Conservation (phyloP, 1,140 invertebrate species). For the Stegodyphus mimosarum region DNA sequence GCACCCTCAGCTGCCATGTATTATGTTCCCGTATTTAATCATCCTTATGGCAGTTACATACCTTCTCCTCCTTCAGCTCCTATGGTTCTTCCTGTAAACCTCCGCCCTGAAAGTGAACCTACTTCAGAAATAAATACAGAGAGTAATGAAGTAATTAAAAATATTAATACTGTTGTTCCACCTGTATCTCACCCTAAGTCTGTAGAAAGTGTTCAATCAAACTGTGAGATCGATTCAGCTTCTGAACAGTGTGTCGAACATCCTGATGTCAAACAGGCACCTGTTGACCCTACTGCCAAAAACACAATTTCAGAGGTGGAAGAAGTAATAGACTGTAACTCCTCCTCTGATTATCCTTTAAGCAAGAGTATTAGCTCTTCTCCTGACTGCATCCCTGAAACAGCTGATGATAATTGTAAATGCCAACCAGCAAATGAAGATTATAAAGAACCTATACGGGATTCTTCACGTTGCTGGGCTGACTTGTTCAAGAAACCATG, state of each 20-base stretch:
- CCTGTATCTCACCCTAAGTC: neutral
- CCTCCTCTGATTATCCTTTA: slow-evolving; percentile 35
- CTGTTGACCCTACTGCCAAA: slow-evolving; percentile 35
- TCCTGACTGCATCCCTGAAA: slow-evolving; percentile 34
- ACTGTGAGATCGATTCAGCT: slow-evolving; percentile 1
- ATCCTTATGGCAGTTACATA: slow-evolving; percentile 48
- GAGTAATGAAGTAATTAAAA: neutral
- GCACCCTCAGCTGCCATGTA: slow-evolving; percentile 53
- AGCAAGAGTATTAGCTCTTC: slow-evolving; percentile 35
- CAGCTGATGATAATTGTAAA: slow-evolving; percentile 11
- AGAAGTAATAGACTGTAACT: slow-evolving; percentile 37
- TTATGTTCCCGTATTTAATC: slow-evolving; percentile 59
- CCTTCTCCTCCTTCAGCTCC: slow-evolving; percentile 38
- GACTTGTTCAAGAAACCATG: slow-evolving; percentile 44
- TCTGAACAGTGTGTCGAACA: neutral
- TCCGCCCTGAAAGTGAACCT: slow-evolving; percentile 15
- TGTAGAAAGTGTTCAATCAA: slow-evolving; percentile 27
- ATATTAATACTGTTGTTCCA: neutral
- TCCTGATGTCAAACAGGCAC: neutral
- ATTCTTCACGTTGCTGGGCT: slow-evolving; percentile 45
- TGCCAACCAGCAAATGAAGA: neutral
- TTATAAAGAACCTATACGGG: neutral
- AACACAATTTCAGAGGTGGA: slow-evolving; percentile 20
- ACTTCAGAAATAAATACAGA: neutral
- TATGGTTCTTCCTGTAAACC: slow-evolving; percentile 49